Conservation (phyloP, 2,888 invertebrate genomes). For the Ceriagrion tenellum region DNA sequence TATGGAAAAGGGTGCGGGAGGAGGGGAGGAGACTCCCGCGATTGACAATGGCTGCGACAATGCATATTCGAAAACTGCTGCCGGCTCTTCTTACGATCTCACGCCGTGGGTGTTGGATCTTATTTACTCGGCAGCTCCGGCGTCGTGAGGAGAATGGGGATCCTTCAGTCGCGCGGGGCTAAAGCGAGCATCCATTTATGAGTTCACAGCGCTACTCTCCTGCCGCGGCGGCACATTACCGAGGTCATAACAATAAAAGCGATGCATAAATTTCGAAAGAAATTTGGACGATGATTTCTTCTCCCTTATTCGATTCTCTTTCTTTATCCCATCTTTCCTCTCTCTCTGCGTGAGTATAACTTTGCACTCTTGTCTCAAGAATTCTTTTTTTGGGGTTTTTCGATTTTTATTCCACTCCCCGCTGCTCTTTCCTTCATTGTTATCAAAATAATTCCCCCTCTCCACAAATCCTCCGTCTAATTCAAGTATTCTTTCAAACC, state of each 20-base stretch:
- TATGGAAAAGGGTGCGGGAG: background rate
- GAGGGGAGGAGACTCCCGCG: background rate
- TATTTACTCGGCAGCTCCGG: background rate
- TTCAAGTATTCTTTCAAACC: too few species aligned
- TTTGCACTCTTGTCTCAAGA: background rate
- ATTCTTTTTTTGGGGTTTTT: background rate
- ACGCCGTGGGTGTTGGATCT: background rate
- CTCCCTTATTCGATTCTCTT: background rate
- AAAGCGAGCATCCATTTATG: constrained; percentile 17
- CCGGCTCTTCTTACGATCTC: background rate
- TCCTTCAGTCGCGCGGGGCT: background rate
- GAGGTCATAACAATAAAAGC: constrained; percentile 5
- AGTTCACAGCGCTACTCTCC: background rate
- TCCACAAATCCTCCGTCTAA: background rate
- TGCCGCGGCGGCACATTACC: background rate
- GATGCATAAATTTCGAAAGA: constrained; percentile 19
- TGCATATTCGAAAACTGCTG: constrained; percentile 26
- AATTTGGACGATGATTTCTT: background rate
- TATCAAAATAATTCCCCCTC: background rate
- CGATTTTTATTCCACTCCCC: background rate
- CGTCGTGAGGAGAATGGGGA: background rate
- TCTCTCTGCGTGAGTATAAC: background rate
- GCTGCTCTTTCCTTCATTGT: background rate
- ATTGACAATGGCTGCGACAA: background rate
- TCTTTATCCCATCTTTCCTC: background rate